These are phyloP conservation scores for Salticus scenicus DNA, from an alignment of 2,888 invertebrate genomes.

Conservation along the genomic window DNA sequence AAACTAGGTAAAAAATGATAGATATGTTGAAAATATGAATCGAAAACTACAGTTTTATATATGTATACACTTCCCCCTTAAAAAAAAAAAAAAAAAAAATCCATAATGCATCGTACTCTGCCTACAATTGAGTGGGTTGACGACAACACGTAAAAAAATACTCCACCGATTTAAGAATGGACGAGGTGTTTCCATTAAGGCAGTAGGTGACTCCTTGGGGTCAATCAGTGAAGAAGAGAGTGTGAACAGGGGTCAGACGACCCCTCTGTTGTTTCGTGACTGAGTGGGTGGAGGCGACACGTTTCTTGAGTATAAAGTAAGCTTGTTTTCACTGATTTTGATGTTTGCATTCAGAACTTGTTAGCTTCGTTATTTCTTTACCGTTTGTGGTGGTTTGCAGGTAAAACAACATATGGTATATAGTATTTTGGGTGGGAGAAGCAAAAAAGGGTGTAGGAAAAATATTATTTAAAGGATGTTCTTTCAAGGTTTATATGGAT, in stretches of 20 bases:
- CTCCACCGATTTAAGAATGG: conserved; percentile 7
- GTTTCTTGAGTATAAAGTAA: background rate
- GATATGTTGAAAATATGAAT: too few species aligned
- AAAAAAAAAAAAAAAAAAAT: too few species aligned
- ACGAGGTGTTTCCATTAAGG: conserved; percentile 15
- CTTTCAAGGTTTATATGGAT: too few species aligned
- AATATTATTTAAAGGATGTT: too few species aligned
- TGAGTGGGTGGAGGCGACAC: conserved; percentile 11
- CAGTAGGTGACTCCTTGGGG: background rate
- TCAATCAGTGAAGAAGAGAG: background rate
- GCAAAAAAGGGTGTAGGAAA: too few species aligned
- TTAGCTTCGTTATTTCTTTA: background rate
- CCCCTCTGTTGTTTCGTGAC: conserved; percentile 6
- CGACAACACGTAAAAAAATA: background rate
- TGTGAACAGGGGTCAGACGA: conserved; percentile 7
- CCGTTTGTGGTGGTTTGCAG: background rate
- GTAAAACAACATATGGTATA: background rate
- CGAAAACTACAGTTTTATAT: background rate
- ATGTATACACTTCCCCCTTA: background rate
- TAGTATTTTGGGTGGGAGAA: background rate
- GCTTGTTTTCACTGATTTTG: background rate
- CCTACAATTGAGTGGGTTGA: conserved; percentile 4
- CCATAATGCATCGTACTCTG: background rate
- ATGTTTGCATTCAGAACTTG: background rate
- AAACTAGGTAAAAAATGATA: too few species aligned